phyloP scores from a whole-genome alignment of 2,888 invertebrate species.

The Perizoma flavofasciatum region DNA sequence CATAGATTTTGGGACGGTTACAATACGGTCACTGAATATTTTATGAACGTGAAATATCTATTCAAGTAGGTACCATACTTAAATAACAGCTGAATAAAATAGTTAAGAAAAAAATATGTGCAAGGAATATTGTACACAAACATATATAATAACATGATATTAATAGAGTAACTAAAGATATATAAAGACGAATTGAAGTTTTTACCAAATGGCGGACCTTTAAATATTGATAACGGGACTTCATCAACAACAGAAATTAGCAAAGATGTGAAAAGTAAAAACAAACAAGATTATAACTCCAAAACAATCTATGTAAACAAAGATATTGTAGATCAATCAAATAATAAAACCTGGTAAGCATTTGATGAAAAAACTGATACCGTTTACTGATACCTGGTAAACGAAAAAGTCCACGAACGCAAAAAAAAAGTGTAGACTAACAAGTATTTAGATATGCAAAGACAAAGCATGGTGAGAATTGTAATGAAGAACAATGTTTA shows the following conservation, averaged over 20 bases:
- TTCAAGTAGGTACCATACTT: background rate
- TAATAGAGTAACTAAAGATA: no score
- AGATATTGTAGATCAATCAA: background rate
- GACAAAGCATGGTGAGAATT: slow-evolving; percentile 30
- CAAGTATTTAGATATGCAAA: slow-evolving; percentile 30
- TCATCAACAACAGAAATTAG: background rate
- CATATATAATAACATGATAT: no score
- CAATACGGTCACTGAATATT: slow-evolving; percentile 14
- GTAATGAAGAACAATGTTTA: slow-evolving; percentile 28
- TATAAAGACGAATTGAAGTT: no score
- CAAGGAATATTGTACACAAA: no score
- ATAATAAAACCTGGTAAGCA: background rate
- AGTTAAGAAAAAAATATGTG: no score
- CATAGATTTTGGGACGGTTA: slow-evolving; percentile 6
- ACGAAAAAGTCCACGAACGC: no score
- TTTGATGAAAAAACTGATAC: no score
- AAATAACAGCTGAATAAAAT: no score
- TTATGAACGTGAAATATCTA: slow-evolving; percentile 4
- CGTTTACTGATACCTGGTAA: no score
- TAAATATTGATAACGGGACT: no score
- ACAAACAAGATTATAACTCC: background rate
- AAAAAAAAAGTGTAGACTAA: background rate
- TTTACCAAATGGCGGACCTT: no score
- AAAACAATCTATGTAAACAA: background rate
- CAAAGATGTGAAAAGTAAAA: background rate